Evolutionary conservation across 2,113 vertebrate species (phyloP).

Genomic region (Hipposideros armiger): DNA sequence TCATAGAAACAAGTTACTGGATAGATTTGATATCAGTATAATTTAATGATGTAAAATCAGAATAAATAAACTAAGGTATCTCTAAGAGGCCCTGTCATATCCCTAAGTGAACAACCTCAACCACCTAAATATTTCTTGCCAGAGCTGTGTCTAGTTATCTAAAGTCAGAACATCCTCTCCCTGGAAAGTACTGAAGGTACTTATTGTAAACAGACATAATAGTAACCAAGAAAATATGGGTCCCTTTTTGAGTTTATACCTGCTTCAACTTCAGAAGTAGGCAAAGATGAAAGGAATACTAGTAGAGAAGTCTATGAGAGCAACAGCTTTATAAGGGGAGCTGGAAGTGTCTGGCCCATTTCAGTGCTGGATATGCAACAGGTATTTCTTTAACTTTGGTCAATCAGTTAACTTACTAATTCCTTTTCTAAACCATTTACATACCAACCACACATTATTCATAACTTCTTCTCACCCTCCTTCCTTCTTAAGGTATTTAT

Average conservation of each 20-base stretch:
- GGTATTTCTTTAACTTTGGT: slow-evolving; percentile 26
- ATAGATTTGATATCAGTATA: not conserved
- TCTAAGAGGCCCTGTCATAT: slow-evolving; percentile 12
- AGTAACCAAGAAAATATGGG: not conserved
- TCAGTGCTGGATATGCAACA: not conserved
- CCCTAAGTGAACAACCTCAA: not conserved
- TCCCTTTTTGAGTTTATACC: not conserved
- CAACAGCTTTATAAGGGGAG: not conserved
- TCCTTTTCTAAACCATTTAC: not conserved
- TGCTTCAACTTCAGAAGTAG: not conserved
- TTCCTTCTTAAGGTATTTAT: not conserved
- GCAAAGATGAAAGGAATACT: not conserved
- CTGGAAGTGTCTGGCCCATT: not conserved
- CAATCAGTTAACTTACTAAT: not conserved
- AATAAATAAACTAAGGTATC: not conserved
- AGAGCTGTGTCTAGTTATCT: not conserved
- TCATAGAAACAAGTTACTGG: not conserved
- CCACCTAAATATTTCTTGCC: not conserved
- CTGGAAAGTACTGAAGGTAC: not conserved
- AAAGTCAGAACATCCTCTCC: slow-evolving; percentile 5
- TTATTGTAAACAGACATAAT: not conserved
- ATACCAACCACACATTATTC: not conserved
- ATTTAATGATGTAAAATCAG: not conserved
- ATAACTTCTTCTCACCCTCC: not conserved
- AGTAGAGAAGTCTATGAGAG: not conserved